A percentile compares a stretch with the other conserved stretches of the same genome.
These are phyloP conservation scores for Cephalophus harveyi DNA, from an alignment of 2,113 vertebrate species.

Conservation along the genomic window DNA sequence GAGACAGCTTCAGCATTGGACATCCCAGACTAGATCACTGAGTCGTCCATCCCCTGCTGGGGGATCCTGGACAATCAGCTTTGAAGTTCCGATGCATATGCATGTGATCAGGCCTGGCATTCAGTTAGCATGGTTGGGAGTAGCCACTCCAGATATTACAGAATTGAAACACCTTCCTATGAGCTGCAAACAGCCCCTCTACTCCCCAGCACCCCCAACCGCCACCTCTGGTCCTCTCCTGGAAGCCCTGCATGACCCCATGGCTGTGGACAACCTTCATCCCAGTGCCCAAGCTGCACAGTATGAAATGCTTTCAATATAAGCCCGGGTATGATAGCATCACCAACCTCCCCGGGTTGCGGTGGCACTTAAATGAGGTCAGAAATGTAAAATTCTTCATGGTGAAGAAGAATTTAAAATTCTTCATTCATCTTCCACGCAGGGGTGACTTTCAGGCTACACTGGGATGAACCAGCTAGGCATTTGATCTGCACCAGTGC, in stretches of 20 bases:
- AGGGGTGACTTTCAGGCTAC: not conserved
- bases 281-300: accelerated
- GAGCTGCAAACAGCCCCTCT: too few species aligned
- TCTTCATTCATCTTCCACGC: not conserved
- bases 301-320: not conserved
- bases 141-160: accelerated
- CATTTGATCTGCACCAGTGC: not conserved
- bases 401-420: not conserved
- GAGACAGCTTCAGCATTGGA: accelerated
- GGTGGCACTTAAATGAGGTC: not conserved
- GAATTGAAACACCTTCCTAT: accelerated
- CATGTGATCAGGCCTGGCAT: accelerated
- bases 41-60: not conserved
- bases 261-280: not conserved
- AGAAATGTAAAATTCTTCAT: too few species aligned
- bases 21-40: accelerated
- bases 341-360: accelerated
- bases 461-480: not conserved
- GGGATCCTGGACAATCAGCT: not conserved
- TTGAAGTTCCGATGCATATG: accelerated
- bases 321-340: accelerated
- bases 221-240: not conserved
- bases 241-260: not conserved
- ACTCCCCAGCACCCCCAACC: accelerated
- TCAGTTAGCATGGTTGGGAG: too few species aligned